Evolutionary conservation across 2,797 vertebrate species (phyloP).

Genomic region (Linurgus olivaceus): DNA sequence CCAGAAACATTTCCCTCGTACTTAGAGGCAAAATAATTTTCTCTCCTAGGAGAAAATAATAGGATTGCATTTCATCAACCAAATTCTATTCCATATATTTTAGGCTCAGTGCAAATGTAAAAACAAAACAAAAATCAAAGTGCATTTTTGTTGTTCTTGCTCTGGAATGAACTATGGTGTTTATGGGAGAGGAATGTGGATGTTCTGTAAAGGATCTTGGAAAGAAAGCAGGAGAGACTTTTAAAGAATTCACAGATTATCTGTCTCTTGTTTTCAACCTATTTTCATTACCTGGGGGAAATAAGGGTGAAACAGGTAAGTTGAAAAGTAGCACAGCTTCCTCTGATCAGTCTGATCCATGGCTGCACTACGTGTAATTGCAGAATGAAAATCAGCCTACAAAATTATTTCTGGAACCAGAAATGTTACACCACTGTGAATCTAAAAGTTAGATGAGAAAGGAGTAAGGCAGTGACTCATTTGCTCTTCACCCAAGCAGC

Average conservation of each 20-base stretch:
- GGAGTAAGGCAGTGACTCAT: not conserved
- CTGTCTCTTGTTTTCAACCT: not conserved
- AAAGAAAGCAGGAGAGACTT: not conserved
- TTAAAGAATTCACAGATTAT: not conserved
- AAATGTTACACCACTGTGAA: not conserved
- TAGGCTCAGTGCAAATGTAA: not conserved
- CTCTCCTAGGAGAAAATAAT: constrained; percentile 14
- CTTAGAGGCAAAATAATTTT: constrained; percentile 18
- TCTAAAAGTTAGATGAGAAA: not conserved
- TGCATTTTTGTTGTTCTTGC: not conserved
- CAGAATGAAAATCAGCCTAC: not conserved
- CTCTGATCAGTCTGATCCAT: not conserved
- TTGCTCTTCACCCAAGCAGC: not conserved
- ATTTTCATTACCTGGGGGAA: not conserved
- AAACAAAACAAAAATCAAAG: not conserved
- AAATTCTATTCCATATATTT: not conserved
- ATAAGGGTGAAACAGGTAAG: not conserved
- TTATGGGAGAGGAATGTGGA: not conserved
- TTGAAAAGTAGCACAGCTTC: not conserved
- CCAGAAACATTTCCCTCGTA: not conserved
- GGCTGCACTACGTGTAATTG: not conserved
- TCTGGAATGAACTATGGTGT: not conserved
- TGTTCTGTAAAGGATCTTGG: not conserved
- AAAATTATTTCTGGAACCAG: not conserved
- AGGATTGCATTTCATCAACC: constrained; percentile 26